Evolutionary conservation across 2,797 vertebrate species (phyloP).

Genomic region (Syncerus caffer): DNA sequence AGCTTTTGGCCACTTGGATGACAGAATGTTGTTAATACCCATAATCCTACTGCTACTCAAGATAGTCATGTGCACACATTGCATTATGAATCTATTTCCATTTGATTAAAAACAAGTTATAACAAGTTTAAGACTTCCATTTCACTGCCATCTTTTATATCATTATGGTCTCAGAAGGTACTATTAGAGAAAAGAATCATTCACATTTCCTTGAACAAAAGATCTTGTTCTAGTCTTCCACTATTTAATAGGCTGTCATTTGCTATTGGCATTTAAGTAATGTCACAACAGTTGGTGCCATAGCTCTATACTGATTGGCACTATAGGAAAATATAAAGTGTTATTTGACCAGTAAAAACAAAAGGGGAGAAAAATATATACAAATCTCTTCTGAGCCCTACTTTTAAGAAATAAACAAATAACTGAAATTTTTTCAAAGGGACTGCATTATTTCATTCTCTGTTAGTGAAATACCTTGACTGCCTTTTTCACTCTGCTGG

Average conservation of each 20-base stretch:
- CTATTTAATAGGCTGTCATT: conserved; percentile 25
- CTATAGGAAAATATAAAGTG: neutral
- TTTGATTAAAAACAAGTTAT: neutral
- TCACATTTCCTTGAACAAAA: neutral
- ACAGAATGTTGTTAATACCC: neutral
- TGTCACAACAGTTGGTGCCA: conserved; percentile 44
- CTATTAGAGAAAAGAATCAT: neutral
- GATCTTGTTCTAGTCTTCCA: neutral
- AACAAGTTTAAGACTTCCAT: neutral
- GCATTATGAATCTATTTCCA: neutral
- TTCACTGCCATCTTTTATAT: neutral
- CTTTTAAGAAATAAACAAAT: conserved; percentile 36
- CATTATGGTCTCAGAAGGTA: neutral
- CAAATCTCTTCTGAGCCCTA: neutral
- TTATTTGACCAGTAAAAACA: conserved; percentile 7
- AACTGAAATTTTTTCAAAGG: neutral
- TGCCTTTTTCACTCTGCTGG: conserved; percentile 10
- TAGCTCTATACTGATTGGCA: conserved; percentile 15
- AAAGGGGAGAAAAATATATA: neutral
- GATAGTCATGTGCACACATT: neutral
- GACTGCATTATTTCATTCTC: neutral
- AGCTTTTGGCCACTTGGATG: neutral
- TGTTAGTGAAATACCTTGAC: neutral
- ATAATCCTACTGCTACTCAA: neutral
- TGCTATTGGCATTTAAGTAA: conserved; percentile 37